Conservation (phyloP, 1,140 invertebrate genomes). For the Bombus superbus region DNA sequence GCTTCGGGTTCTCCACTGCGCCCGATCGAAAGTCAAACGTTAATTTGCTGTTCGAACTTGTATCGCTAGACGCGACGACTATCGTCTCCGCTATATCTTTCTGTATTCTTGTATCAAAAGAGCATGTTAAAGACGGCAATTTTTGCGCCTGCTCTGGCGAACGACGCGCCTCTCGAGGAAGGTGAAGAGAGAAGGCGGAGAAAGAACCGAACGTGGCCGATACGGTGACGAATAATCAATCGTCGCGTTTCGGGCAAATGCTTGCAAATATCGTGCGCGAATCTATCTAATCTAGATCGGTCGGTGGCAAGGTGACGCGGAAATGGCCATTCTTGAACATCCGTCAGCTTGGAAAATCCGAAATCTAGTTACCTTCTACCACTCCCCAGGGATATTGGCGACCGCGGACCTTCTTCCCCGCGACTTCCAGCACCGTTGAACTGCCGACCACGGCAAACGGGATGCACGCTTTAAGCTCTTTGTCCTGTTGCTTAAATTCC, state of each 20-base stretch:
- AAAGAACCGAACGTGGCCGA: no score
- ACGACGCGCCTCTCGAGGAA: no score
- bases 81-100: accelerated
- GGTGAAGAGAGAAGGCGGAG: no score
- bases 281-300: no score
- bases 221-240: no score
- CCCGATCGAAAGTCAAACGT: slow-evolving; percentile 61
- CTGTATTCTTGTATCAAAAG: no score
- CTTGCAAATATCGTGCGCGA: no score
- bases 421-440: slow-evolving; percentile 96
- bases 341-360: neutral
- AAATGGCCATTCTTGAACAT: no score
- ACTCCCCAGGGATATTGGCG: slow-evolving; percentile 99
- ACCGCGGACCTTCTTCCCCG: slow-evolving; percentile 94
- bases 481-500: slow-evolving; percentile 95
- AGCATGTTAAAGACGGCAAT: no score
- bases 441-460: slow-evolving; percentile 99
- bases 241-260: no score
- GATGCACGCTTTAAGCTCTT: slow-evolving; percentile 93
- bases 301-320: no score
- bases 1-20: slow-evolving; percentile 97
- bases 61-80: neutral
- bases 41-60: neutral
- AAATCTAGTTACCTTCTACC: slow-evolving; percentile 89
- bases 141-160: no score